Base-by-base conservation (phyloP, 2,113 vertebrate species). In the Actinemys pallida region DNA sequence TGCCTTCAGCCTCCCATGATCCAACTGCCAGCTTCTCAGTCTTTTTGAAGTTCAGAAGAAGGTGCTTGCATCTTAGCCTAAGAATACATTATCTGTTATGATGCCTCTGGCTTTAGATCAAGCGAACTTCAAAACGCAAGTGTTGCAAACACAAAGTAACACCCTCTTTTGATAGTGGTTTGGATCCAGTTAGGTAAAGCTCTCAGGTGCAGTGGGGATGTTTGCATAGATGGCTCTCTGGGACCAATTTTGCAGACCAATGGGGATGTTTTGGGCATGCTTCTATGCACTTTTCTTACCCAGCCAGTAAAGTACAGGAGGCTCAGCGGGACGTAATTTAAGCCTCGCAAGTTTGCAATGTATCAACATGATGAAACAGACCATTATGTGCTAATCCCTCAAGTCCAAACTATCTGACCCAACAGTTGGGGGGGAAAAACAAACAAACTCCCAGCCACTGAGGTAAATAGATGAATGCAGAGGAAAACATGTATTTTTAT, bases 101-200 rank as follows among this genome's bases (percentile, higher is more conserved):
- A n/a, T 65, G 81, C 78, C 76, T 84, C 57, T 91, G 84, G 87
- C 90, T 95, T 95, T 81, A 84, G 85, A 94, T 91, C 62, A 65
- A 84, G 53, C 39, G 86, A 78, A 72, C 81, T 95, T 84, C 87
- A 94, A 94, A 95, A 86, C 88, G 72, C 12, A 86, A 80, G 65
- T 29, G 29, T 29, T n/a, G 42, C 12, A 7, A 76, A 20, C 2
- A 89, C 59, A 84, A 84, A 92, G 49, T 49, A 88, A 3, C 45
- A n/a, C 20, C 88, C 89, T 35, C 6, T 39, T 92, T 94, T 96
- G 27, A 93, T 69, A 53, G 72, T 84, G 22, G 52, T 94, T 90
- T 84, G 57, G 25, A 27, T 88, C 80, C 72, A 84, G 0, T 25
- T 69, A 86, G 62, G 25, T 35, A 88, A 91, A 93, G 49, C 53